Evolutionary conservation across 2,888 invertebrate genomes (phyloP), one percentile per base, ranked within the genome.

Genomic region (Liposcelis brunnea): DNA sequence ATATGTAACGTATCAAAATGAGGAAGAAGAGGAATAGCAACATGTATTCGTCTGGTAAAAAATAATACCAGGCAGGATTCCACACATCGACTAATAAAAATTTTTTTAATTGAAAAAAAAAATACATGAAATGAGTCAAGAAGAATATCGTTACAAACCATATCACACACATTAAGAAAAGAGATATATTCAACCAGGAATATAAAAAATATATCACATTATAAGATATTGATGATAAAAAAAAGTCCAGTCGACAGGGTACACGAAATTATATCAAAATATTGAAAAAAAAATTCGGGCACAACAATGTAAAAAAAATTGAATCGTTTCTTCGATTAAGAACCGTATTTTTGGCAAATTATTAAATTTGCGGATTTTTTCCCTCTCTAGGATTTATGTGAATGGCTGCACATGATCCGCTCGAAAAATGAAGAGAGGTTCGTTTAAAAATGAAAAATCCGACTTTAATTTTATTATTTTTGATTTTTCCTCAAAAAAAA

Each of bases 1-100:
- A 55, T 94, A 94, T 67, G 90, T 93, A 46, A 91, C 87, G 58
- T 94, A 93, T 66, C 85, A 87, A 63, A 87, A 89, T 62, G 89
- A 89, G 57, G 89, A 89, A 55, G 89, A 87, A 55, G 84, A 84
- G 50, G 79, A 80, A 60, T 75, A 72, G 62, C 58, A 55, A 46
- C 14, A 43, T 46, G 36, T 44, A 46, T 42, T 31, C 15, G 16
- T 46, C 38, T 46, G 36, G 37, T 33, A 38, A 45, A 37, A 6
- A 16, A 40, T 8, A 40, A 16, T 5, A 40, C 16, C 16, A 14
- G 40, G 16, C 35, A 40, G 18, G 18, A 19, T n/a, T n/a, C 43
- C 21, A 4, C 26, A 26, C 26, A 26, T 26, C 26, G 26, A 26
- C 26, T 26, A 6, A 6, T 6, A 26, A 43, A 31, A 40, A 31